Evolutionary conservation across 2,888 invertebrate species (phyloP), one percentile per base, ranked within the genome.

Genomic region (Pollenia labialis): DNA sequence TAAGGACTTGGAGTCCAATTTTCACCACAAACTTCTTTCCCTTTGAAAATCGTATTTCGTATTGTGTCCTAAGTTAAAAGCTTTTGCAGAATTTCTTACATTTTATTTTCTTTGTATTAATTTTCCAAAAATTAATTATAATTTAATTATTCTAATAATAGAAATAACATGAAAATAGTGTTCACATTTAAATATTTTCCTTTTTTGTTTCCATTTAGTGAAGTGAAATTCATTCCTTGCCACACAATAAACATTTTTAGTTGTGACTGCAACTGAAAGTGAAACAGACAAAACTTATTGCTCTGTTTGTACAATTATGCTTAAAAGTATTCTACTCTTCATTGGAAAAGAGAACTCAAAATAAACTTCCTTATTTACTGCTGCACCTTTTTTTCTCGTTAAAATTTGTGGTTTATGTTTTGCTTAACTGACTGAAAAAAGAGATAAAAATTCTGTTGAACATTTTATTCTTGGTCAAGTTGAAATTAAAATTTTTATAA

Each of bases 391-490:
- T 44, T 12, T 46, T 12, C 16, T 40, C 40, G 7, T 2, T 8
- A 64, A 46, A 8, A 4, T 12, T 64, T 64, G 16, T 16, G 46
- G 11, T 1, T 10, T 7, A 46, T 58, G 40, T 23, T 10, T 1
- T 40, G 14, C 40, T 58, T n/a, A 58, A 58, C 32, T 58, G 58
- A 32, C 40, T 58, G 10, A 40, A 12, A 10, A 42, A 18, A 64
- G 7, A 16, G 4, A 64, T 16, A 64, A 44, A 64, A 64, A 44
- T 62, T 62, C 40, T 42, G 60, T 62, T 62, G 10, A 62, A 16
- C 16, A 62, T 62, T 42, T 62, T 62, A 16, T 62, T 62, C 40
- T 62, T 62, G 40, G 42, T 42, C 40, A 62, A 62, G 60, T 62
- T 62, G 60, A 42, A 62, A 40, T 42, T 6, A 32, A 32, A 32